phyloP scores from a whole-genome alignment of 2,888 invertebrate species.

The Eugnorisma glareosa region DNA sequence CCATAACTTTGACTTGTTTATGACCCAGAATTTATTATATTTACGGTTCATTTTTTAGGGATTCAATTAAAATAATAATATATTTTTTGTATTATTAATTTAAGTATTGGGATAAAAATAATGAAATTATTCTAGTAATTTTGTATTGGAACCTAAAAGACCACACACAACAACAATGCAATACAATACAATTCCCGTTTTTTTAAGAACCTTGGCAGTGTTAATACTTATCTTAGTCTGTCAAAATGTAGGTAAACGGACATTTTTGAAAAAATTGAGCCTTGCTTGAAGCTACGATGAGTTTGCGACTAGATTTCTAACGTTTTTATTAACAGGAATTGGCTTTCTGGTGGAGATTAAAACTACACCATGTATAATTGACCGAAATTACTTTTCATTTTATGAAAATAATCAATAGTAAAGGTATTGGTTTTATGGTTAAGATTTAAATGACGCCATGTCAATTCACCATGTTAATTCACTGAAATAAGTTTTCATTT shows the following conservation, averaged over 20 bases:
- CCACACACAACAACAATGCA: no score
- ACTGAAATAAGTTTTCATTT: neutral
- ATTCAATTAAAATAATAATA: constrained; percentile 62
- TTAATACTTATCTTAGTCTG: neutral
- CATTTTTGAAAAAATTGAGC: neutral
- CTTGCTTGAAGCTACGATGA: neutral
- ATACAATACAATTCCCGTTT: neutral
- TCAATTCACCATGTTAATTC: neutral
- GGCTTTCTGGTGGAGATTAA: neutral
- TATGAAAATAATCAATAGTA: no score
- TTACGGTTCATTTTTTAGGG: constrained; percentile 66
- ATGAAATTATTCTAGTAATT: neutral
- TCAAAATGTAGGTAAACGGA: neutral
- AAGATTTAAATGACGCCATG: neutral
- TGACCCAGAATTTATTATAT: constrained; percentile 68
- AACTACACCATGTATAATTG: neutral
- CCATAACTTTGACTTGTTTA: constrained; percentile 77
- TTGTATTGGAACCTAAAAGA: neutral
- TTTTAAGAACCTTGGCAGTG: neutral
- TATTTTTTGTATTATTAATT: constrained; percentile 6
- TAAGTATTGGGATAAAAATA: no score
- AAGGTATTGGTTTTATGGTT: neutral
- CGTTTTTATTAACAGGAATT: neutral
- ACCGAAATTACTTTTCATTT: neutral
- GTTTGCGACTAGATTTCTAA: neutral